Evolutionary conservation across 2,888 invertebrate genomes (phyloP).

Genomic region (Nomada fabriciana): DNA sequence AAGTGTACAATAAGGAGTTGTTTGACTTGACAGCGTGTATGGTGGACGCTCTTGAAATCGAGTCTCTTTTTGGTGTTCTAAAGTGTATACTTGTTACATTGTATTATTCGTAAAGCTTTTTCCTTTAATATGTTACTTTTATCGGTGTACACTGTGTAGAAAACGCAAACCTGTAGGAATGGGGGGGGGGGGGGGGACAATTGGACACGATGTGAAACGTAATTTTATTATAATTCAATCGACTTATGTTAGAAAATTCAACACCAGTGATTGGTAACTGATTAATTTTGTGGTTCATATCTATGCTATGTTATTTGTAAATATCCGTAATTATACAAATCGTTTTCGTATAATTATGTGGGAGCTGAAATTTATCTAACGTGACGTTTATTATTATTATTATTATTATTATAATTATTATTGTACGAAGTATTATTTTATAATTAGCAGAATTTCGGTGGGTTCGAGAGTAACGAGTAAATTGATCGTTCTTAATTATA

Average conservation of each 20-base stretch:
- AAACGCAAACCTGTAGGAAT: conserved; percentile 19
- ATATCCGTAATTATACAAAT: conserved; percentile 33
- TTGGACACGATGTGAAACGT: conserved; percentile 30
- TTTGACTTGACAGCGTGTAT: conserved; percentile 18
- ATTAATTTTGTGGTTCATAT: conserved; percentile 23
- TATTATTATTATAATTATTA: no score
- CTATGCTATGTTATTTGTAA: conserved; percentile 35
- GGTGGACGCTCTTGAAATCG: conserved; percentile 30
- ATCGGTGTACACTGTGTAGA: conserved; percentile 28
- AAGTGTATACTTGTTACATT: conserved; percentile 49
- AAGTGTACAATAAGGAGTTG: conserved; percentile 50
- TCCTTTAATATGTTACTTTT: conserved; percentile 42
- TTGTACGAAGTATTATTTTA: conserved; percentile 57
- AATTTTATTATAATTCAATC: conserved; percentile 24
- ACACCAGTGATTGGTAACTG: conserved; percentile 16
- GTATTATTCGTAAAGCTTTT: conserved; percentile 48
- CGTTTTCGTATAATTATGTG: conserved; percentile 9
- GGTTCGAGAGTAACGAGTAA: conserved; percentile 34
- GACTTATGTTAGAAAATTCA: conserved; percentile 22
- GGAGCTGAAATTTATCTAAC: conserved; percentile 19
- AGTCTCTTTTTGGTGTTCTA: conserved; percentile 42
- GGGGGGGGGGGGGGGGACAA: conserved; percentile 13
- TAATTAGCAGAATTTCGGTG: conserved; percentile 26
- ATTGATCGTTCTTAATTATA: conserved; percentile 39
- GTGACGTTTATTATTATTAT: conserved; percentile 22